Evolutionary conservation across 2,797 vertebrate genomes (phyloP).

Genomic region (Onychomys arenicola): DNA sequence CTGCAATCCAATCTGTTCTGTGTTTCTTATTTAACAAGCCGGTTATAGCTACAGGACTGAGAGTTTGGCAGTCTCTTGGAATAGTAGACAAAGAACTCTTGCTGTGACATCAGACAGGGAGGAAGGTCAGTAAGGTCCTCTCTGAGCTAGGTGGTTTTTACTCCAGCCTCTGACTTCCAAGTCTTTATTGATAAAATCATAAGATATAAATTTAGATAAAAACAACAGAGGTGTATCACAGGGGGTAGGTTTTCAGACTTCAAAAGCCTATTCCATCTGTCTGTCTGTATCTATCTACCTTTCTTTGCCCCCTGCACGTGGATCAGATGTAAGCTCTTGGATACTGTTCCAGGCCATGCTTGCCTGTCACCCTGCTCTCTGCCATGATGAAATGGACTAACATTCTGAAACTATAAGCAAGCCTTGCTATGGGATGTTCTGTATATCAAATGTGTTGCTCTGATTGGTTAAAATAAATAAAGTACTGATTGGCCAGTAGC

Average conservation of each 20-base stretch:
- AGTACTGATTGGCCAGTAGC: too few relatives aligned
- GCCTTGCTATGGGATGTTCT: too few relatives aligned
- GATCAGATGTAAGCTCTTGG: neutral
- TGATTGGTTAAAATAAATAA: too few relatives aligned
- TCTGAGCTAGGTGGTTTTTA: neutral
- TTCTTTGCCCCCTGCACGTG: neutral
- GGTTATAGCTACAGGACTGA: too few relatives aligned
- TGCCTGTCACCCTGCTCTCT: neutral
- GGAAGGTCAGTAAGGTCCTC: neutral
- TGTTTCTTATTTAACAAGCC: too few relatives aligned
- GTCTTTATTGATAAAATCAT: neutral
- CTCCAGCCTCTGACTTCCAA: neutral
- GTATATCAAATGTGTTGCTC: too few relatives aligned
- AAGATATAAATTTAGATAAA: neutral
- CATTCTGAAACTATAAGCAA: neutral
- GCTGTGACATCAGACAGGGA: neutral
- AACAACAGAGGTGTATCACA: neutral
- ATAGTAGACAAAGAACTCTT: neutral
- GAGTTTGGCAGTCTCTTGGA: neutral
- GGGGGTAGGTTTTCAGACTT: neutral
- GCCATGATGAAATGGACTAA: neutral
- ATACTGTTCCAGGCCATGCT: neutral
- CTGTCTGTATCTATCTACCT: too few relatives aligned
- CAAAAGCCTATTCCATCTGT: neutral
- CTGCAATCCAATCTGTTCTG: too few relatives aligned